Conservation (phyloP, 2,888 invertebrate species). For the Metacarcinus magister region DNA sequence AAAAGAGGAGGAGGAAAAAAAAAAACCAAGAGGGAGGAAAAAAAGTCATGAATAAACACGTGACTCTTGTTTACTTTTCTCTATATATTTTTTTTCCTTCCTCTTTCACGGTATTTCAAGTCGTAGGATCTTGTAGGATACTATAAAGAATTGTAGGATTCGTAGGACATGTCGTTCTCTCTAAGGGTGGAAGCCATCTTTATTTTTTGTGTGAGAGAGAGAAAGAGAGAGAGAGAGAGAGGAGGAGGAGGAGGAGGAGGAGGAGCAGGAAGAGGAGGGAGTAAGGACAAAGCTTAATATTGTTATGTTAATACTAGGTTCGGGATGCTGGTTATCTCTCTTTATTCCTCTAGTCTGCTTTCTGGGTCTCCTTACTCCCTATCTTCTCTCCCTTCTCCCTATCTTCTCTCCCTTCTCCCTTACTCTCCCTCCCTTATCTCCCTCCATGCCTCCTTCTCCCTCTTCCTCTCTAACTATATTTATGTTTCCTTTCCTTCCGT, state of each 20-base stretch:
- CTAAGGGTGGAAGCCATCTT: too few species aligned
- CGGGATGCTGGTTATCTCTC: background rate
- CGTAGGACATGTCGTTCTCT: too few species aligned
- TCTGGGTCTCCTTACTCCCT: background rate
- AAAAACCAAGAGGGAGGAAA: background rate
- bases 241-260: background rate
- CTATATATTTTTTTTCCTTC: too few species aligned
- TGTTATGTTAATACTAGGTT: background rate
- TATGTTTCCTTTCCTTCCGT: background rate
- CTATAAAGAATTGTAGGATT: too few species aligned
- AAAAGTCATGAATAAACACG: background rate
- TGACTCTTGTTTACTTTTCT: too few species aligned
- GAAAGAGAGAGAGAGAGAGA: too few species aligned
- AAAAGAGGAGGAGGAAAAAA: background rate
- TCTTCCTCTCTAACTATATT: background rate
- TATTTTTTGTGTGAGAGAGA: too few species aligned
- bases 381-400: background rate
- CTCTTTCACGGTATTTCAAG: too few species aligned
- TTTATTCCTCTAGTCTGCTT: background rate
- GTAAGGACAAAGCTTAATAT: background rate
- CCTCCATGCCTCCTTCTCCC: background rate
- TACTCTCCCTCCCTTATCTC: background rate
- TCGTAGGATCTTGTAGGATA: too few species aligned
- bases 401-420: background rate
- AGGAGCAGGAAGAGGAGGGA: background rate